These are phyloP conservation scores for Actinia equina DNA, from an alignment of 64 coral and sea anemone species.

Conservation along the genomic window DNA sequence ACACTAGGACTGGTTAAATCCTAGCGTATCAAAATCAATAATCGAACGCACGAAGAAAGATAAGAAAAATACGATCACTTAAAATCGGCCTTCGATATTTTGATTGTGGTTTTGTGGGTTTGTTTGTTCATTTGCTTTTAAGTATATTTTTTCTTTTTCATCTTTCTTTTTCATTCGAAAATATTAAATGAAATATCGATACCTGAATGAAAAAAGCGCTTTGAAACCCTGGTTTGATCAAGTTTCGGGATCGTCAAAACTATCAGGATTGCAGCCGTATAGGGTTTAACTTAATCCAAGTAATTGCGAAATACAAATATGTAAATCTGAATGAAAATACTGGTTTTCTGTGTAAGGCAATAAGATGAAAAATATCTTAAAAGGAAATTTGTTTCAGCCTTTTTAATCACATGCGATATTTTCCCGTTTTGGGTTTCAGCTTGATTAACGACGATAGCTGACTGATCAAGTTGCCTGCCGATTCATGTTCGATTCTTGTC, in stretches of 20 bases:
- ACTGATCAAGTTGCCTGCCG: background rate
- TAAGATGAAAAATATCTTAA: background rate
- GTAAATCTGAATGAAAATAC: background rate
- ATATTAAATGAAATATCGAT: background rate
- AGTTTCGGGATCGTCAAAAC: background rate
- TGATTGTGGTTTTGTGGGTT: background rate
- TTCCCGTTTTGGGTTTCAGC: background rate
- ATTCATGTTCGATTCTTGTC: background rate
- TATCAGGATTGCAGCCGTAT: background rate
- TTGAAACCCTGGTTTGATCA: too few relatives aligned
- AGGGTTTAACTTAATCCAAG: background rate
- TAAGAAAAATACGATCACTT: background rate
- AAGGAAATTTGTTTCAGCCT: background rate
- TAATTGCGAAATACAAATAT: slow-evolving; percentile 11
- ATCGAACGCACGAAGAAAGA: background rate
- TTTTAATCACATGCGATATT: background rate
- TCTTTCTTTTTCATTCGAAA: background rate
- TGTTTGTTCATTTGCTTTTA: background rate
- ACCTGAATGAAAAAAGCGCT: background rate
- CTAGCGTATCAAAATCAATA: too few relatives aligned
- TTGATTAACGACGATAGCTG: background rate
- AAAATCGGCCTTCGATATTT: background rate
- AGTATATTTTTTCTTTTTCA: background rate
- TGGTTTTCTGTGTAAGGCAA: background rate
- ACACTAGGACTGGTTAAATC: too few relatives aligned